Evolutionary conservation across 1,140 invertebrate genomes (phyloP).

Genomic region (Neelides sp.): DNA sequence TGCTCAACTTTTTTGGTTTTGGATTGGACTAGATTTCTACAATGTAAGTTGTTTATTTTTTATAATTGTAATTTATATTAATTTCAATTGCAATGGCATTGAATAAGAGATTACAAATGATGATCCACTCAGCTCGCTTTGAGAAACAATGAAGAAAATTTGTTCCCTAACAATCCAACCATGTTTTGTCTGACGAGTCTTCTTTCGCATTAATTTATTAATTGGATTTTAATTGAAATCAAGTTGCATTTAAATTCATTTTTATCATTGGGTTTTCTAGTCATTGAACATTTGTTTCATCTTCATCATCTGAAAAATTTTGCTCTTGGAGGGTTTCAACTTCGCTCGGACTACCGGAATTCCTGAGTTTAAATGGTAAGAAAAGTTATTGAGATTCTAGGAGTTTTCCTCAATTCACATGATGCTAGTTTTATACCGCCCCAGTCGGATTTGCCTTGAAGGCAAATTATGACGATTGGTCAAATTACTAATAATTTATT

Average conservation of each 20-base stretch:
- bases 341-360: background rate
- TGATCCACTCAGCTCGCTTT: conserved; percentile 15
- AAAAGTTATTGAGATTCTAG: background rate
- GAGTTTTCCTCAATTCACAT: background rate
- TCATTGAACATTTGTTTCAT: background rate
- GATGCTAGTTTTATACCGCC: background rate
- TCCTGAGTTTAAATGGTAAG: background rate
- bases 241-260: background rate
- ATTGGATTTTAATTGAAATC: background rate
- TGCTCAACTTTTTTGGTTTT: too few relatives aligned
- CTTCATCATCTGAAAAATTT: background rate
- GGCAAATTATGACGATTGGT: too few relatives aligned
- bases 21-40: too few relatives aligned
- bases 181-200: conserved; percentile 2
- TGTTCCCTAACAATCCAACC: conserved; percentile 13
- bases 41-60: too few relatives aligned
- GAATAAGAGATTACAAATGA: conserved; percentile 1
- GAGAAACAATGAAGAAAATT: conserved; percentile 13
- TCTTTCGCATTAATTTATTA: background rate
- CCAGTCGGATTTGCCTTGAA: background rate
- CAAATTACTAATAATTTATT: background rate
- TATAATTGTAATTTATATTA: too few relatives aligned
- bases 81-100: background rate
- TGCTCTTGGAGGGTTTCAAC: background rate
- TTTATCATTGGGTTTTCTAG: background rate